Conservation (phyloP, 1,140 invertebrate species). For the Anoplophora glabripennis region DNA sequence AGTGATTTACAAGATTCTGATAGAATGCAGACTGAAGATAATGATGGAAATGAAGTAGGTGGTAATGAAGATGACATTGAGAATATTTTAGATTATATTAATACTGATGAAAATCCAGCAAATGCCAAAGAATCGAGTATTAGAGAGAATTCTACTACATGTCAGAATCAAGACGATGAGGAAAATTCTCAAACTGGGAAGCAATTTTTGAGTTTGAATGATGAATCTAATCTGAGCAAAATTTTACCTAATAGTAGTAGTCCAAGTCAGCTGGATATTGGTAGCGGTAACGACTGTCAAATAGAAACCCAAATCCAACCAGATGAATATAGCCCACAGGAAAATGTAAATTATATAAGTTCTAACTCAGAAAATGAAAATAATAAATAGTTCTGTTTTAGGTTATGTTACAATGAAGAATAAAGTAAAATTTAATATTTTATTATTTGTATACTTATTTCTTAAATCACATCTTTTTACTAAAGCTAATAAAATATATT, state of each 20-base stretch:
- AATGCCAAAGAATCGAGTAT: neutral
- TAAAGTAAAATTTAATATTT: constrained; percentile 6
- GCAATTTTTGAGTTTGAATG: no score
- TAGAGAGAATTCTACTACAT: no score
- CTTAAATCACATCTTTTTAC: constrained; percentile 27
- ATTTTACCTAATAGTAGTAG: no score
- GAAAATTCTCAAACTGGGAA: no score
- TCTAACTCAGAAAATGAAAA: neutral
- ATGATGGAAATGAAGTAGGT: neutral
- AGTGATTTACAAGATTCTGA: neutral
- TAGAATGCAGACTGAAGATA: neutral
- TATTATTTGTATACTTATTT: constrained; percentile 18
- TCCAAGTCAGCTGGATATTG: no score
- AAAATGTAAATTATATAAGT: no score
- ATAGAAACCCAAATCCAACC: no score
- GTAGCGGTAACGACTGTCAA: no score
- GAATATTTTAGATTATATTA: neutral
- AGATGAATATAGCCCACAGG: no score
- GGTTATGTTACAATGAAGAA: constrained; percentile 17
- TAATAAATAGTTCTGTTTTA: constrained; percentile 14
- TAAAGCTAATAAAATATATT: constrained; percentile 17
- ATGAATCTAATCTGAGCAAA: no score
- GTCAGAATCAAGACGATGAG: no score
- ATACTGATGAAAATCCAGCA: neutral
- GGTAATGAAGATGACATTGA: neutral